Evolutionary conservation across 1,140 invertebrate species (phyloP), one percentile per base, ranked within the genome.

Genomic region (Trinorchestia longiramus): DNA sequence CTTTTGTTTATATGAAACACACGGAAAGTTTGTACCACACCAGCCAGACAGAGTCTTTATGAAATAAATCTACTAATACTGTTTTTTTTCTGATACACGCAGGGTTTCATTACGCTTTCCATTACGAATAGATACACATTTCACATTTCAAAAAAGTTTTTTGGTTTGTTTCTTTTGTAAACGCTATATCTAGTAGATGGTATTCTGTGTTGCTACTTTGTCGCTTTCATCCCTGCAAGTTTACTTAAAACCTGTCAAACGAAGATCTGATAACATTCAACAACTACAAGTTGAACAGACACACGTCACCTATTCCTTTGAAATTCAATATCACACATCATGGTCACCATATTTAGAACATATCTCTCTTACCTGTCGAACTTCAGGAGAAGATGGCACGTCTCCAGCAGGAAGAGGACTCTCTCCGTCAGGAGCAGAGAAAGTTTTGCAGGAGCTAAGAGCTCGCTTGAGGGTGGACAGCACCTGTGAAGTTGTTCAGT

Each of bases 391-490:
- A 11, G 92, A 11, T 0, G 92, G 43, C 41, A 36, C 92, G 92
- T 94, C 92, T 43, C 40, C 43, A 15, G 43, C 44, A 47, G 36
- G 43, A 45, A n/a, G 36, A 94, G 92, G 43, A 47, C 41, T 8
- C 36, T 94, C 92, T 28, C 3, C 92, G 3, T 91, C 88, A 43
- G 88, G 11, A 42, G 41, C 88, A 47, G 44, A 42, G 43, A 94
- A n/a, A 0, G 92, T 45, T n/a, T 47, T 94, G 43, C 43, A 45
- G 92, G 92, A 94, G 92, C 4, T 45, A 44, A 94, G 92, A 36
- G 92, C 92, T 47, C 92, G 43, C 43, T 44, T 94, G 6, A 94
- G 92, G 92, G 92, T 94, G 0, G 44, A 43, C 36, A 94, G 92
- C 41, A 91, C 88, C 62, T 77, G 62, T 19, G 47, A 19, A 19